phyloP scores from a whole-genome alignment of 30 jellyfish, hydroid and myxozoan genomes.

The Aurelia coerulea region DNA sequence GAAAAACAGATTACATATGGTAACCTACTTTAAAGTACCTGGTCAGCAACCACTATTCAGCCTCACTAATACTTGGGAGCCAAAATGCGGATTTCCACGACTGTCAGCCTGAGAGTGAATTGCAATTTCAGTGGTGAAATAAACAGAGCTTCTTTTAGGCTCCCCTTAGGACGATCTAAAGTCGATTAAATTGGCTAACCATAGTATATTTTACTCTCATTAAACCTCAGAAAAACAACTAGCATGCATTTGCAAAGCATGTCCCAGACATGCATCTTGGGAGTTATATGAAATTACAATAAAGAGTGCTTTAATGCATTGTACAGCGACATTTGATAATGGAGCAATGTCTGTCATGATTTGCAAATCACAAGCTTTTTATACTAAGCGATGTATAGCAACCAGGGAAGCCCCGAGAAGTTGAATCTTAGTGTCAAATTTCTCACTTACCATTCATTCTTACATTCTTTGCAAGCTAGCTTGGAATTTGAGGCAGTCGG shows the following conservation, averaged over 20 bases:
- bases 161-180: background rate
- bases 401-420: background rate
- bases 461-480: conserved; percentile 16
- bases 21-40: background rate
- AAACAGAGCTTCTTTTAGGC: background rate
- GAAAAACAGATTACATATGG: background rate
- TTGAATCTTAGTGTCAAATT: background rate
- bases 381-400: background rate
- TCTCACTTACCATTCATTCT: background rate
- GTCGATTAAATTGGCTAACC: background rate
- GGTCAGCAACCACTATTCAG: background rate
- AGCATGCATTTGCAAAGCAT: background rate
- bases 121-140: background rate
- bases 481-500: background rate
- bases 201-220: background rate
- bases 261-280: conserved; percentile 4
- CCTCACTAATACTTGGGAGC: conserved; percentile 1
- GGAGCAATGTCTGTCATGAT: conserved; percentile 1
- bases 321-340: background rate
- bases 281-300: background rate
- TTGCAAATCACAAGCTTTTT: background rate
- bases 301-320: background rate
- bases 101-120: background rate
- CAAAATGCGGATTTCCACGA: background rate
- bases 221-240: background rate